These are phyloP conservation scores for Oscheius onirici DNA, from an alignment of 2,888 invertebrate species.

Conservation along the genomic window DNA sequence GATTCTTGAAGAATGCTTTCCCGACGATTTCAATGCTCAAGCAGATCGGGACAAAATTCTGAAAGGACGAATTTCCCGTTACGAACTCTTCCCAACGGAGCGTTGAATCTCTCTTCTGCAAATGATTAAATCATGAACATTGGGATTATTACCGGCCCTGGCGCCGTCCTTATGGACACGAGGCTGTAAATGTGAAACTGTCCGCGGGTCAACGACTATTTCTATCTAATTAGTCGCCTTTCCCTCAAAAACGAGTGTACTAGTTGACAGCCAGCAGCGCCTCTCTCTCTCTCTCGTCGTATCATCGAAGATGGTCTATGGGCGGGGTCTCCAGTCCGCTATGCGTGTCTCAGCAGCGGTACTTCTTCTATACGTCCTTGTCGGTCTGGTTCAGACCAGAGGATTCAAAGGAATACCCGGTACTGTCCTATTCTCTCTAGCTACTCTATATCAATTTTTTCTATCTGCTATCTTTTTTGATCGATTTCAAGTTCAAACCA, in stretches of 20 bases:
- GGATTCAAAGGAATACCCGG: constrained; percentile 54
- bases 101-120: neutral
- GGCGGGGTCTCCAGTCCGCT: constrained; percentile 16
- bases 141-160: neutral
- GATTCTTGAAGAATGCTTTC: neutral
- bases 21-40: neutral
- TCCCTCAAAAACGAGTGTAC: neutral
- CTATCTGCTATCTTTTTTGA: neutral
- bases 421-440: constrained; percentile 2
- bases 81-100: neutral
- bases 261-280: neutral
- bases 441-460: neutral
- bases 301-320: constrained; percentile 15
- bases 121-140: too few species aligned
- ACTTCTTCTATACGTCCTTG: neutral
- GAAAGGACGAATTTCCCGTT: neutral
- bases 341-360: constrained; percentile 23
- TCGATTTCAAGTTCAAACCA: too few species aligned
- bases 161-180: constrained; percentile 17
- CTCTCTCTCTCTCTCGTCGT: constrained; percentile 3
- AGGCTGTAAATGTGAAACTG: constrained; percentile 16
- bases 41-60: neutral
- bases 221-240: neutral
- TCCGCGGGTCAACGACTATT: constrained; percentile 3
- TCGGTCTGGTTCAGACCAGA: constrained; percentile 15